These are phyloP conservation scores for Odontesthes bonariensis DNA, from an alignment of 2,113 vertebrate genomes.

Conservation along the genomic window DNA sequence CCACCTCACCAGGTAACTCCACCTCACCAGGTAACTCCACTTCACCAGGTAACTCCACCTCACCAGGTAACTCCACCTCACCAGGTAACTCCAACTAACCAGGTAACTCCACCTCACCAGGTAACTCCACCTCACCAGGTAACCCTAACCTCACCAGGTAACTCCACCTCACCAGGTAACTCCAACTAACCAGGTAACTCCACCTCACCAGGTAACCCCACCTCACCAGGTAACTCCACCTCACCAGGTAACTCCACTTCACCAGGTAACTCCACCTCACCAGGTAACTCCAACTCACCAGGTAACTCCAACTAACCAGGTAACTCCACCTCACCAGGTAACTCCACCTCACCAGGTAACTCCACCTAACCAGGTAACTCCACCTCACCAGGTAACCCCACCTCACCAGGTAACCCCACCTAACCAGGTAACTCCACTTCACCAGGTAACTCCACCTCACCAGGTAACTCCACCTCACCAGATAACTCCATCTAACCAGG, in stretches of 20 bases:
- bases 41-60: conserved; percentile 50
- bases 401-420: not conserved
- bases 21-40: conserved; percentile 55
- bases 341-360: no score
- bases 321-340: not conserved
- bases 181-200: conserved; percentile 57
- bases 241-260: conserved; percentile 60
- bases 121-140: no score
- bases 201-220: no score
- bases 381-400: no score
- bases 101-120: not conserved
- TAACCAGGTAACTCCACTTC: conserved; percentile 60
- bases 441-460: conserved; percentile 56
- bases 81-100: conserved; percentile 57
- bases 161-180: not conserved
- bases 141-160: conserved; percentile 57
- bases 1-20: no score
- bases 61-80: conserved; percentile 23
- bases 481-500: conserved; percentile 56
- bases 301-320: conserved; percentile 56
- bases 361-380: conserved; percentile 55
- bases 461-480: not conserved
- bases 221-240: not conserved
- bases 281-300: not conserved
- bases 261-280: conserved; percentile 56